phyloP scores from a whole-genome alignment of 2,888 invertebrate species.

The Doris montereyensis region DNA sequence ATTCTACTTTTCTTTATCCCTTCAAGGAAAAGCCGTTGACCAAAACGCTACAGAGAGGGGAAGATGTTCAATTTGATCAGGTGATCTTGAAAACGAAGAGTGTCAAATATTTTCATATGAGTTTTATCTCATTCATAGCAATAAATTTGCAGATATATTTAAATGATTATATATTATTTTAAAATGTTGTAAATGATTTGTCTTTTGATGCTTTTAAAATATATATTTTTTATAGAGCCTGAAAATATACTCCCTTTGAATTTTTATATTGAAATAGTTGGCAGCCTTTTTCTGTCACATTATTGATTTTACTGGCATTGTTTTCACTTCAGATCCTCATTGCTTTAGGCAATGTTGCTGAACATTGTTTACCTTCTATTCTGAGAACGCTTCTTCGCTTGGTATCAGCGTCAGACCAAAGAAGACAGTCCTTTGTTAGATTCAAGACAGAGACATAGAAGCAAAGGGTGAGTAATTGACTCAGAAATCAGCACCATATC shows the following conservation, averaged over 20 bases:
- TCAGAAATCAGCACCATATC: too few species aligned
- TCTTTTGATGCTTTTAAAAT: too few species aligned
- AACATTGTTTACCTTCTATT: constrained; percentile 96
- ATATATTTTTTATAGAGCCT: too few species aligned
- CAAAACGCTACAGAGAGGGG: constrained; percentile 94
- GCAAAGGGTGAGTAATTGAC: constrained; percentile 58
- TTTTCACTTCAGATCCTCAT: constrained; percentile 82
- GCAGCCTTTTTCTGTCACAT: neutral
- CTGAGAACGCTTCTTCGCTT: constrained; percentile 91
- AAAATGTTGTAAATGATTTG: too few species aligned
- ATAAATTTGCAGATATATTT: too few species aligned
- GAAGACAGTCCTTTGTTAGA: constrained; percentile 53
- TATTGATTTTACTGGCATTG: neutral
- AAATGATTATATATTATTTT: too few species aligned
- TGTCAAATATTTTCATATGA: too few species aligned
- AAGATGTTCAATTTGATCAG: constrained; percentile 92
- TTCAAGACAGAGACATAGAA: constrained; percentile 58
- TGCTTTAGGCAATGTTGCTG: constrained; percentile 94
- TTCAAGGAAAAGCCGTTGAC: constrained; percentile 91
- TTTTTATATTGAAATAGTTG: too few species aligned
- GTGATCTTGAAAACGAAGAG: too few species aligned
- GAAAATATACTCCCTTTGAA: too few species aligned
- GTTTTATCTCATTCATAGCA: too few species aligned
- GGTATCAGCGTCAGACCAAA: constrained; percentile 78
- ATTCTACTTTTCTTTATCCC: too few species aligned